These are phyloP conservation scores for Aspidiotus rigidus DNA, from an alignment of 2,888 invertebrate genomes.

Conservation along the genomic window DNA sequence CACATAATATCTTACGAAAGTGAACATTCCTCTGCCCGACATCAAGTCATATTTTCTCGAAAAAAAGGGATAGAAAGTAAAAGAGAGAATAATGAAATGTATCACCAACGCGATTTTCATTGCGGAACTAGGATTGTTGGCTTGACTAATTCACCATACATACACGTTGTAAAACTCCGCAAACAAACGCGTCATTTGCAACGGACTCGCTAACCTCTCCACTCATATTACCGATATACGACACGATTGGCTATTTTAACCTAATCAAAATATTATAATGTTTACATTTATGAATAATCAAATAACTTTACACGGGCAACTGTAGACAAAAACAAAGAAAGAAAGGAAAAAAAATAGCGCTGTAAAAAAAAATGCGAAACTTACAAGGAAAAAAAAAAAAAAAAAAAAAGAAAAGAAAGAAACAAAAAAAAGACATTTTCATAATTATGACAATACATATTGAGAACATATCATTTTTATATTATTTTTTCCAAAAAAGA, in stretches of 20 bases:
- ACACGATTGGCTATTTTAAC: too few relatives aligned
- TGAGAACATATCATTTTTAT: neutral
- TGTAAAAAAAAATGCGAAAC: conserved; percentile 6
- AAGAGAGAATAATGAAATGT: neutral
- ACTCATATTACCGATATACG: too few relatives aligned
- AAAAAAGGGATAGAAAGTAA: neutral
- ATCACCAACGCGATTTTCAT: too few relatives aligned
- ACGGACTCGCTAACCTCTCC: too few relatives aligned
- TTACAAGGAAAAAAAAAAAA: conserved; percentile 13
- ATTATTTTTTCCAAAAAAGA: neutral
- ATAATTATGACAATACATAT: neutral
- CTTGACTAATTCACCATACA: neutral
- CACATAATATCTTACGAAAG: too few relatives aligned
- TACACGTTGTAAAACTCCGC: neutral
- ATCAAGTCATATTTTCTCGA: too few relatives aligned
- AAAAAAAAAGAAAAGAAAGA: conserved; percentile 4
- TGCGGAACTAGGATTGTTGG: too few relatives aligned
- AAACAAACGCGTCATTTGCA: neutral
- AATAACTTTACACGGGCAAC: neutral
- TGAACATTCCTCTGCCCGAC: too few relatives aligned
- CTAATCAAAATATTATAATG: too few relatives aligned
- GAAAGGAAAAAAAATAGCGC: conserved; percentile 12
- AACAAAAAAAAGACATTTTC: neutral
- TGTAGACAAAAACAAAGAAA: conserved; percentile 3
- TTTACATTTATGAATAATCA: neutral